These are phyloP conservation scores for Heliconius hewitsoni DNA, from an alignment of 1,140 invertebrate species.

Conservation along the genomic window DNA sequence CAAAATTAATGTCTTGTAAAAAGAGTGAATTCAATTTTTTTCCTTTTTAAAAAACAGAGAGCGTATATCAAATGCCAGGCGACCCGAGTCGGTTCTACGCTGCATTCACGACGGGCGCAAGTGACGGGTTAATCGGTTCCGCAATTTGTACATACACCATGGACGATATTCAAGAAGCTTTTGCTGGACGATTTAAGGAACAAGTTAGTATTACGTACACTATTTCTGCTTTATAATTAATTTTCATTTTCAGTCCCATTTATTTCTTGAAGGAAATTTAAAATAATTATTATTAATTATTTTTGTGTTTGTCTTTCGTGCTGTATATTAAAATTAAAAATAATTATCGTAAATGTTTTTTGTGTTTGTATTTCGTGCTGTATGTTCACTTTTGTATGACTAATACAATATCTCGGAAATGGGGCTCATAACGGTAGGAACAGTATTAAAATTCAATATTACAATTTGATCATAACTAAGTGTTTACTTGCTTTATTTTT, in stretches of 20 bases:
- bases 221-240: background rate
- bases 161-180: slow-evolving; percentile 91
- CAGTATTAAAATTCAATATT: too few relatives aligned
- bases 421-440: too few relatives aligned
- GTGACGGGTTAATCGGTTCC: slow-evolving; percentile 92
- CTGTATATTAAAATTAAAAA: background rate
- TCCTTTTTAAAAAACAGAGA: slow-evolving; percentile 82
- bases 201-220: slow-evolving; percentile 67
- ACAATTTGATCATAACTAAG: too few relatives aligned
- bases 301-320: too few relatives aligned
- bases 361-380: too few relatives aligned
- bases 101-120: slow-evolving; percentile 92
- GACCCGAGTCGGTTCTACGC: slow-evolving; percentile 93
- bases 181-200: slow-evolving; percentile 95
- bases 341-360: background rate
- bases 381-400: too few relatives aligned
- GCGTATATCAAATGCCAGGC: slow-evolving; percentile 90
- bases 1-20: background rate
- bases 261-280: background rate
- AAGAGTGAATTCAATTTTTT: slow-evolving; percentile 18
- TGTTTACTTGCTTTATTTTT: too few relatives aligned
- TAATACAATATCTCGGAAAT: too few relatives aligned
- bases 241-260: background rate
- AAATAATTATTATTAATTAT: background rate
- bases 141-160: slow-evolving; percentile 94